Conservation (phyloP, 2,888 invertebrate species). For the Byasa hedistus region DNA sequence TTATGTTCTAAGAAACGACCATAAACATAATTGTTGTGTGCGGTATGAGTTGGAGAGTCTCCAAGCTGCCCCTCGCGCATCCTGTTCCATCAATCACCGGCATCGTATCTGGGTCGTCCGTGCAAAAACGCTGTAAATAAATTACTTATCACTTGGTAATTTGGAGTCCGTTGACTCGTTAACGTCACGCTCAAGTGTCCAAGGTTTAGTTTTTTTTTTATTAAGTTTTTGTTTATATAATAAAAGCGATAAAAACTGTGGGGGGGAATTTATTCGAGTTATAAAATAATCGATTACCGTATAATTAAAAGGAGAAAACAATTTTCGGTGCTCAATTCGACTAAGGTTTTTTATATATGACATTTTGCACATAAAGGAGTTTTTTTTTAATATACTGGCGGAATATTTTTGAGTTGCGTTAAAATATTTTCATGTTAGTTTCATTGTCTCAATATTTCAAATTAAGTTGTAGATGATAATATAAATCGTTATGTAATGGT, state of each 20-base stretch:
- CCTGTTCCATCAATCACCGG: constrained; percentile 50
- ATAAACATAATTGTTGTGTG: constrained; percentile 31
- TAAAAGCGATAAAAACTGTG: constrained; percentile 9
- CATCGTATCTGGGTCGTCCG: constrained; percentile 45
- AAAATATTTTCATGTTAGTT: too few relatives aligned
- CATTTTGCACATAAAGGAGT: too few relatives aligned
- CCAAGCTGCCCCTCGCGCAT: constrained; percentile 38
- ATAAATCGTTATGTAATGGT: too few relatives aligned
- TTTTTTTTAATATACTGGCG: too few relatives aligned
- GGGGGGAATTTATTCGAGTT: constrained; percentile 1
- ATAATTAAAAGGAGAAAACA: neutral
- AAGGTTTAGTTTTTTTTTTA: constrained; percentile 34
- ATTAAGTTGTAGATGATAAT: too few relatives aligned
- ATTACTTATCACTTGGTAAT: constrained; percentile 50
- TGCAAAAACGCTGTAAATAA: constrained; percentile 47
- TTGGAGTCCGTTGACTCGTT: constrained; percentile 49
- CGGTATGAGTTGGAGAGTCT: constrained; percentile 33
- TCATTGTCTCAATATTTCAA: too few relatives aligned
- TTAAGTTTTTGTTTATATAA: constrained; percentile 25
- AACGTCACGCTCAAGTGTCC: constrained; percentile 38
- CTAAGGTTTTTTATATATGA: too few relatives aligned
- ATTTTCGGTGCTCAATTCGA: too few relatives aligned
- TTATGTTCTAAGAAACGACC: constrained; percentile 19
- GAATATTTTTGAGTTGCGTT: too few relatives aligned
- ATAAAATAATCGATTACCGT: neutral